phyloP scores from a whole-genome alignment of 2,888 invertebrate genomes.

The Parnassius glacialis region DNA sequence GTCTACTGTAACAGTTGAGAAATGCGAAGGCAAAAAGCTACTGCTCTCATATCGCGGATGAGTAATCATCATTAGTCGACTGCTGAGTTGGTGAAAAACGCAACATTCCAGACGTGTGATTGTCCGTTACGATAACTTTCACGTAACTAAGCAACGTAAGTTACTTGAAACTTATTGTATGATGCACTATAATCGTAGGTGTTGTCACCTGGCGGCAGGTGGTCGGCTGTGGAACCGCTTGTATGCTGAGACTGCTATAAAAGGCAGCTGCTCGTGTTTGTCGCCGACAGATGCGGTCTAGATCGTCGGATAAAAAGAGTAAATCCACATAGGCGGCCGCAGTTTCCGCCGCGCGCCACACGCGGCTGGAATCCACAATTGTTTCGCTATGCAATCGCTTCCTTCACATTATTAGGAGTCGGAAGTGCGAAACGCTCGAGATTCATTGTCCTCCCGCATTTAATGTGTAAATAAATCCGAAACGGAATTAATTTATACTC shows the following conservation, averaged over 20 bases:
- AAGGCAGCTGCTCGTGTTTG: constrained; percentile 65
- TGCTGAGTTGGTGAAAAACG: constrained; percentile 38
- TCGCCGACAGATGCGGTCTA: constrained; percentile 75
- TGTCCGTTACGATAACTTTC: constrained; percentile 63
- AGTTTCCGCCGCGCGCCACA: constrained; percentile 61
- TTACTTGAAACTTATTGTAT: constrained; percentile 8
- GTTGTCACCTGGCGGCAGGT: constrained; percentile 73
- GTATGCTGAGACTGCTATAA: constrained; percentile 49
- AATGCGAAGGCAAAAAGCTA: constrained; percentile 65
- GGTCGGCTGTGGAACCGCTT: constrained; percentile 51
- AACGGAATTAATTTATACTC: constrained; percentile 15
- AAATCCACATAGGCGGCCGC: constrained; percentile 68
- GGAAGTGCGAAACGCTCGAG: constrained; percentile 64
- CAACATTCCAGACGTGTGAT: constrained; percentile 57
- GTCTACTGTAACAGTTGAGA: constrained; percentile 72
- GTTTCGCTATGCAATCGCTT: constrained; percentile 71
- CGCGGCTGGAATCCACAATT: constrained; percentile 69
- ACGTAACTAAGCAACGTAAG: constrained; percentile 44
- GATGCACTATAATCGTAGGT: constrained; percentile 24
- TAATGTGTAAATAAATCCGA: constrained; percentile 17
- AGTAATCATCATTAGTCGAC: constrained; percentile 56
- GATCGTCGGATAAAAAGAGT: constrained; percentile 73
- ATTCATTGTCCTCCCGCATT: constrained; percentile 27
- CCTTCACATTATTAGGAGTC: constrained; percentile 65
- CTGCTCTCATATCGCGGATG: constrained; percentile 69